phyloP scores from a whole-genome alignment of 2,113 vertebrate genomes.

The Rhynchopsitta pachyrhyncha region DNA sequence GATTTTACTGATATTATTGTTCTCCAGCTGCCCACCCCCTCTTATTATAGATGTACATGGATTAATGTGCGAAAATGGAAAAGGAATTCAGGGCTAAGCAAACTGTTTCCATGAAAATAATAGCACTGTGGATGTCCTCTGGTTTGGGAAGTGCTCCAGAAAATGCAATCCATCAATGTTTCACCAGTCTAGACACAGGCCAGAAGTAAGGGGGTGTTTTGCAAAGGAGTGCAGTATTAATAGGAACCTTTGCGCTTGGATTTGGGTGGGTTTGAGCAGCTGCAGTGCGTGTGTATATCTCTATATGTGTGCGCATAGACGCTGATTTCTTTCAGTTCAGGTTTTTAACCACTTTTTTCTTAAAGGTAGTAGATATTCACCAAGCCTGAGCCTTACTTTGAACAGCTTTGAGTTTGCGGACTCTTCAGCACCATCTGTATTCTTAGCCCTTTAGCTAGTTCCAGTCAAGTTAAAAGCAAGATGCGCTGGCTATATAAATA shows the following conservation, averaged over 20 bases:
- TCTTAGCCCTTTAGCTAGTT: neutral
- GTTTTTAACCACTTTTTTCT: neutral
- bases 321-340: neutral
- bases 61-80: slow-evolving; percentile 52
- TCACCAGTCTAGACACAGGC: slow-evolving; percentile 9
- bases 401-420: neutral
- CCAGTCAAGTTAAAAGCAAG: neutral
- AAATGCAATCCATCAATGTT: slow-evolving; percentile 28
- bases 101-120: slow-evolving; percentile 29
- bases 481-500: neutral
- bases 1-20: slow-evolving; percentile 63
- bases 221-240: neutral
- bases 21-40: neutral
- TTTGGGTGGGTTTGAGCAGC: neutral
- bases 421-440: neutral
- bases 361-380: neutral
- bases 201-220: slow-evolving; percentile 19
- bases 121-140: slow-evolving; percentile 3
- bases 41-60: slow-evolving; percentile 26
- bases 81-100: slow-evolving; percentile 41
- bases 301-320: rapidly evolving
- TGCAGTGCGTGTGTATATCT: neutral
- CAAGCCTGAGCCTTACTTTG: neutral
- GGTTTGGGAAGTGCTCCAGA: slow-evolving; percentile 22
- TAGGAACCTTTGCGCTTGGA: neutral